Conservation (phyloP, 2,797 vertebrate genomes). For the Ctenosaura bakeri region DNA sequence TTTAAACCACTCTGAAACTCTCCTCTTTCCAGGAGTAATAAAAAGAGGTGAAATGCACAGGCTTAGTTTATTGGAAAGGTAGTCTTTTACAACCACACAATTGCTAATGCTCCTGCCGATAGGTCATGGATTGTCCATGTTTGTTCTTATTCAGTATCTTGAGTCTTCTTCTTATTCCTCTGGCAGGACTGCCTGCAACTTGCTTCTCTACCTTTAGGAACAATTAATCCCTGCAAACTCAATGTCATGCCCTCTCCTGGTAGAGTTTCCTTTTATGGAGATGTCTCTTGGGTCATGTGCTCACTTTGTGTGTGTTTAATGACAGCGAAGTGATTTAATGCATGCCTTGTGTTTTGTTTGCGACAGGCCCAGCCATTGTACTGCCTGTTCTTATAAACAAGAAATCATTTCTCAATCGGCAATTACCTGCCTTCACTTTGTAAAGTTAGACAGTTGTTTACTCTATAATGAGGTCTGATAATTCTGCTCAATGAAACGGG, state of each 20-base stretch:
- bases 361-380: constrained; percentile 9
- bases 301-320: neutral
- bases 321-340: constrained; percentile 43
- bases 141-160: neutral
- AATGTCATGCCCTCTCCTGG: constrained; percentile 24
- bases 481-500: constrained; percentile 18
- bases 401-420: constrained; percentile 39
- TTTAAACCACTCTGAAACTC: neutral
- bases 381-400: constrained; percentile 46
- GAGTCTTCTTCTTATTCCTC: fast-evolving
- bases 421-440: constrained; percentile 41
- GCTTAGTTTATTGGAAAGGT: neutral
- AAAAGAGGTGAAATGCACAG: constrained; percentile 1
- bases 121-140: neutral
- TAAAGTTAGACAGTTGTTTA: constrained; percentile 23
- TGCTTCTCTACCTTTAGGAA: neutral
- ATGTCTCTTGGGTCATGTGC: constrained; percentile 4
- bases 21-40: neutral
- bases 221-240: constrained; percentile 9
- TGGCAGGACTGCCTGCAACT: neutral
- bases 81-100: neutral
- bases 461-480: constrained; percentile 14
- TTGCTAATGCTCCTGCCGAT: neutral
- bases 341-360: constrained; percentile 34
- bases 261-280: constrained; percentile 25